Base-by-base conservation (phyloP, 2,888 invertebrate genomes). In the Gortyna flavago region DNA sequence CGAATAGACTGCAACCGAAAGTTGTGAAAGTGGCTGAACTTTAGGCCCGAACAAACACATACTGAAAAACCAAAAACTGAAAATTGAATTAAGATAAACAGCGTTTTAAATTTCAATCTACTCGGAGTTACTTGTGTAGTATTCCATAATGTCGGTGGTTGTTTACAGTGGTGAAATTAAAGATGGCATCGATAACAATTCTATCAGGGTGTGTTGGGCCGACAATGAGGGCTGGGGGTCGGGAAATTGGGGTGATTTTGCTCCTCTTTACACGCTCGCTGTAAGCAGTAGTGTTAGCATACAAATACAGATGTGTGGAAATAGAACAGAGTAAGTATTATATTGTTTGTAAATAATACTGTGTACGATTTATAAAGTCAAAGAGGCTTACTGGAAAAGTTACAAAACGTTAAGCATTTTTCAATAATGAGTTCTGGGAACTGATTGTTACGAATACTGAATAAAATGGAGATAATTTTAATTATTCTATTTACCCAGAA, bases 111-210 rank as follows among this genome's bases (percentile, higher is more conserved):
- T 64, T 69, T 65, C 64, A 66, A 66, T 72, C 65, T 48, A 62
- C n/a, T 25, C 38, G 21, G 51, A 69, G 57, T 71, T 79, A 68
- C 71, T 72, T 77, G 57, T 76, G 48, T 83, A 66, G 72, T 76
- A 74, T 76, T 72, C 75, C 68, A 62, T 78, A 62, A 84, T 85
- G 75, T 75, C 66, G 72, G 70, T 76, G 81, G 91, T 90, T 94
- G 93, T 95, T 95, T 93, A 94, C 90, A 85, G 88, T 91, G 87
- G 94, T 95, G 95, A 97, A 97, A 97, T 97, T 97, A 97, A 97
- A 97, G 97, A 97, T 97, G 95, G 96, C 95, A 95, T 96, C 95
- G 97, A 97, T 97, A 97, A 97, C 96, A 95, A 93, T 96, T 96
- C 97, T 96, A 97, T 97, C 97, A 96, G 93, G 90, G 92, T 89